These are phyloP conservation scores for Limnephilus marmoratus DNA, from an alignment of 2,888 invertebrate genomes.

Conservation along the genomic window DNA sequence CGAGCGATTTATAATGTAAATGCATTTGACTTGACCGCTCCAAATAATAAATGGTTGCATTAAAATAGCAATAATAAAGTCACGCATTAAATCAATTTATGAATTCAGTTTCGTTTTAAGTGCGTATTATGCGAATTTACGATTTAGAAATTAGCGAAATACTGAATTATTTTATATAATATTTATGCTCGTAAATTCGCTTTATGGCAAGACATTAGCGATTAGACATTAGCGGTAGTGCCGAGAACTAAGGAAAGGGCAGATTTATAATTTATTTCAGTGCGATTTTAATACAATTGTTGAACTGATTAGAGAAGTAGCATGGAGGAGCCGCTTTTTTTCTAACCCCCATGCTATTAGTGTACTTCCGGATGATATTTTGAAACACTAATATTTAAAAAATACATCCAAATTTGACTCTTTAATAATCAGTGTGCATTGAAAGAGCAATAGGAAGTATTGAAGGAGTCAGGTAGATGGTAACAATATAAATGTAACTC, in stretches of 20 bases:
- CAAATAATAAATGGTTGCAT: conserved; percentile 24
- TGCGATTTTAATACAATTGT: background rate
- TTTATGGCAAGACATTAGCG: conserved; percentile 30
- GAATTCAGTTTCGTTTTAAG: conserved; percentile 14
- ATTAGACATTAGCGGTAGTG: no score
- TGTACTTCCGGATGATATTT: no score
- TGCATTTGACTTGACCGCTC: conserved; percentile 25
- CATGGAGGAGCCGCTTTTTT: no score
- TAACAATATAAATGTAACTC: no score
- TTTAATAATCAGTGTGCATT: no score
- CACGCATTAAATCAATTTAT: conserved; percentile 7
- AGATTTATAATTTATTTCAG: background rate
- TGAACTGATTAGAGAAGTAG: background rate
- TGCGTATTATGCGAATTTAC: conserved; percentile 56
- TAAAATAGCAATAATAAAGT: background rate
- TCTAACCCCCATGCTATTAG: no score
- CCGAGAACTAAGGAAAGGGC: background rate
- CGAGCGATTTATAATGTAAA: background rate
- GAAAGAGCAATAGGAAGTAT: no score
- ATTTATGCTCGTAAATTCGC: conserved; percentile 62
- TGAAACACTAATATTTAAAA: no score
- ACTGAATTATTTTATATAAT: conserved; percentile 49
- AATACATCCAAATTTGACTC: no score
- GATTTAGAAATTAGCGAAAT: conserved; percentile 55
- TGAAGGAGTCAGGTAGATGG: no score